A percentile compares a stretch with the other conserved stretches of the same genome.
phyloP scores from a whole-genome alignment of 1,140 invertebrate genomes.

The Bombyx mandarina region DNA sequence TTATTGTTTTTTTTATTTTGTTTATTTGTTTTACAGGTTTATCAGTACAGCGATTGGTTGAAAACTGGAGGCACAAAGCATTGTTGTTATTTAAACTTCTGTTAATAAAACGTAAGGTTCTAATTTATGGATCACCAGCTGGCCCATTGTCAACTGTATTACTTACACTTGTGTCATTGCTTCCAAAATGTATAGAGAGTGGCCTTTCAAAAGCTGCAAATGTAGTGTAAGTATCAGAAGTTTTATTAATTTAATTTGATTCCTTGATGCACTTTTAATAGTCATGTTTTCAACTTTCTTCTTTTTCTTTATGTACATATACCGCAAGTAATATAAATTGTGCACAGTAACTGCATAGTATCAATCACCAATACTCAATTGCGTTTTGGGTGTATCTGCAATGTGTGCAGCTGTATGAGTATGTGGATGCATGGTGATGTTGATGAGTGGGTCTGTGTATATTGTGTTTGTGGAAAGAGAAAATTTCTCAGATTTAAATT shows the following conservation, averaged over 20 bases:
- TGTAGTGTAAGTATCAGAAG: constrained; percentile 74
- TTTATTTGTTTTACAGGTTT: constrained; percentile 34
- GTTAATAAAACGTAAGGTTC: constrained; percentile 86
- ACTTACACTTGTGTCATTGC: constrained; percentile 89
- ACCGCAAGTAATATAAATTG: too few species aligned
- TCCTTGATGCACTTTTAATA: too few species aligned
- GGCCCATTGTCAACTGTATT: constrained; percentile 89
- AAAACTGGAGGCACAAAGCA: constrained; percentile 92
- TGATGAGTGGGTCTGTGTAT: not conserved
- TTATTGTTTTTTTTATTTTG: not conserved
- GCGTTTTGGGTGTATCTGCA: too few species aligned
- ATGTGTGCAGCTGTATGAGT: too few species aligned
- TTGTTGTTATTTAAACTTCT: constrained; percentile 95
- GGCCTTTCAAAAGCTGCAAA: constrained; percentile 89
- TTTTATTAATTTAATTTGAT: too few species aligned
- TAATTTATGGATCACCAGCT: constrained; percentile 95
- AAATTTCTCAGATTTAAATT: too few species aligned
- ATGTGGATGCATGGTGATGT: too few species aligned
- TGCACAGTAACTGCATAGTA: too few species aligned
- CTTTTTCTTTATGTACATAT: too few species aligned
- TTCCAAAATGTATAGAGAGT: constrained; percentile 91
- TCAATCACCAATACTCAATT: too few species aligned
- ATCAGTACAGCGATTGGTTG: constrained; percentile 74
- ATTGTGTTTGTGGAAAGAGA: too few species aligned
- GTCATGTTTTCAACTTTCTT: too few species aligned